Base-by-base conservation (phyloP, 23 tunicate species). In the Ascidia mentula region DNA sequence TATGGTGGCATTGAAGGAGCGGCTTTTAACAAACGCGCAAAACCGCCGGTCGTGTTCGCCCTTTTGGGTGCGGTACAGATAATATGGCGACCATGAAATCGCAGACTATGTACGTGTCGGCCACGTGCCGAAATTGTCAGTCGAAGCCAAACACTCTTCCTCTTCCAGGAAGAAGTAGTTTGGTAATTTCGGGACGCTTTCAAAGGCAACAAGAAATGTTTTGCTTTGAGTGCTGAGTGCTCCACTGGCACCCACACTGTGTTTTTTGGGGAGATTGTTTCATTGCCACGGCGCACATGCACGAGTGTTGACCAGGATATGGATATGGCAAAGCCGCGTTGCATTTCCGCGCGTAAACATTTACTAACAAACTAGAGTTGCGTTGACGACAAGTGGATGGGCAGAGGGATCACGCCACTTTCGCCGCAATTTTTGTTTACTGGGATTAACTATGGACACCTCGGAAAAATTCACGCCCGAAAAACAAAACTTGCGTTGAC, bases 1-100 rank as follows among this genome's bases (percentile, higher is more conserved):
- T 53, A 26, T 53, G 65, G 7, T 53, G 65, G n/a, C n/a, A n/a
- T n/a, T 28, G 65, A 20, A 28, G 65, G 65, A 53, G 65, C 24
- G 65, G 7, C 65, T 9, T n/a, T n/a, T n/a, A n/a, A n/a, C n/a
- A 42, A 20, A 9, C 13, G 65, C 65, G 65, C 65, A 53, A n/a
- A n/a, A n/a, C n/a, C n/a, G 65, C 65, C 65, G 22, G 65, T 53
- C 65, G 65, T 53, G 65, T 53, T 53, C 65, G 65, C 13, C 24
- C 24, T 26, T 28, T 20, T 53, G 65, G 65, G 65, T 28, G 65
- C 65, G 65, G 65, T 20, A 28, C 65, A 28, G 65, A 53, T 53
- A 53, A 53, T 53, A 53, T 53, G 65, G 65, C 24, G 13, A 53
- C 65, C 65, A 53, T 53, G 65, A 53, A 53, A 53, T 53, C 65